Evolutionary conservation across 2,888 invertebrate species (phyloP), one percentile per base, ranked within the genome.

Genomic region (Molanna angustata): DNA sequence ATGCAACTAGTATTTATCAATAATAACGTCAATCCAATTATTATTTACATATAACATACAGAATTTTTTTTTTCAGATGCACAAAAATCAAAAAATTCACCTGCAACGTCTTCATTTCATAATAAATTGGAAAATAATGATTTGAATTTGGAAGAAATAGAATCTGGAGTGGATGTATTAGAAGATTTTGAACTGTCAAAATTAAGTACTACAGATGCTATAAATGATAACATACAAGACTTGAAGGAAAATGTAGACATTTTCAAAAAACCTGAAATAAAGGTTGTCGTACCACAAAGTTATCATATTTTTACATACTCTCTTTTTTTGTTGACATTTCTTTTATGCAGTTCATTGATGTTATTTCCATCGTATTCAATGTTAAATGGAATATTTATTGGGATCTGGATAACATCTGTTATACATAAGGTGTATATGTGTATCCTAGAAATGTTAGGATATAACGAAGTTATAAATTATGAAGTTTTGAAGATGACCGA

Each of bases 131-230:
- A n/a, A n/a, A n/a, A n/a, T n/a, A n/a, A n/a, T n/a, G n/a, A n/a
- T n/a, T n/a, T n/a, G n/a, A n/a, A 16, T 14, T n/a, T 19, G 3
- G 49, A 49, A 21, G 78, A 76, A 54, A 76, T 78, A 0, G 79
- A 78, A 64, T 77, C 78, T 1, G 79, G 78, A 3, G 65, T 78
- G 13, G 79, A 79, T 61, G 78, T 77, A 0, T 61, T 75, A 14
- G 79, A 79, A 64, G 78, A 78, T 42, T 44, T 48, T 3, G 54
- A 54, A 50, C 20, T 59, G n/a, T 43, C 54, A 1, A 46, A 50
- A 6, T 22, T 32, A 11, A 39, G 42, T n/a, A 20, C 42, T n/a
- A n/a, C 42, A n/a, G 42, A 42, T 11, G 14, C 19, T 35, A n/a
- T 35, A 11, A 16, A 13, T 11, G 32, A 44, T 2, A 41, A n/a